Evolutionary conservation across 2,797 vertebrate species (phyloP), one percentile per base, ranked within the genome.

Genomic region (Distichodus sexfasciatus): DNA sequence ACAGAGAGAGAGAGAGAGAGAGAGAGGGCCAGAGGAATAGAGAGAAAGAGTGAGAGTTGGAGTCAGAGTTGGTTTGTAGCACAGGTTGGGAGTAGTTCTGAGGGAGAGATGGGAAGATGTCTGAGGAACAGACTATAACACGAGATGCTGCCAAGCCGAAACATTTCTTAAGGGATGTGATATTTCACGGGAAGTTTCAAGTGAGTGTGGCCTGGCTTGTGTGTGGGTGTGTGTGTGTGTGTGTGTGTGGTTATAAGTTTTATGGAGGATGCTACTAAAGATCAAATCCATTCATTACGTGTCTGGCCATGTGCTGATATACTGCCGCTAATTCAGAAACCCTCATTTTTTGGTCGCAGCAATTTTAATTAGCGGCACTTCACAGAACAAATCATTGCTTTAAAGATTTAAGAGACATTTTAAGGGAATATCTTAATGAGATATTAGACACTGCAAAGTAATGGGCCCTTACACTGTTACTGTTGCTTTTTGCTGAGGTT

Each of bases 131-230:
- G 54, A 75, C 76, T 26, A 67, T 57, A 48, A 79, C 66, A 48
- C 43, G 46, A 3, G 53, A 74, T 44, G 24, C 58, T 41, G 29
- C 75, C 41, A 54, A 74, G 44, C 51, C 50, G 3, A 80, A 76
- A 47, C 87, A 89, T 79, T 90, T 89, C 75, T 66, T 92, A 23
- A 82, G 69, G 71, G 89, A 91, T 68, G 85, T 90, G 71, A 76
- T 91, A 76, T 88, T 91, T 75, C 89, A 90, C 0, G 89, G 90
- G 73, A 91, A 90, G 81, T 87, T 89, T 76, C 82, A 86, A 80
- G 88, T 90, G 76, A 88, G 87, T 78, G 36, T 8, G 57, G 24
- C 24, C 29, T 26, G 28, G 31, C 36, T 21, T 44, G 44, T 3
- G 15, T 59, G 29, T 57, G 3, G 58, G 35, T 36, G 3, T 51